These are phyloP conservation scores for Microctonus brassicae DNA, from an alignment of 2,888 invertebrate species.

Conservation along the genomic window DNA sequence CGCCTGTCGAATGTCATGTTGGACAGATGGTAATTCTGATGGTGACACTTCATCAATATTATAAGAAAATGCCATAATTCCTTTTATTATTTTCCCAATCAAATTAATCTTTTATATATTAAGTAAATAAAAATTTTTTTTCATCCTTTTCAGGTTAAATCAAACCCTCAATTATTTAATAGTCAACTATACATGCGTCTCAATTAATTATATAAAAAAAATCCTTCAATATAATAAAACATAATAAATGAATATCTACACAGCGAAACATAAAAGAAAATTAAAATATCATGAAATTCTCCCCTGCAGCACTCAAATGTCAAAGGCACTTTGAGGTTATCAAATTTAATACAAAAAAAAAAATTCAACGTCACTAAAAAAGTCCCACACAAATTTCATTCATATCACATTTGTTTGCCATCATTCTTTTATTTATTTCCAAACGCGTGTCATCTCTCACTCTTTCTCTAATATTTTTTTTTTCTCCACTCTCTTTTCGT, in stretches of 20 bases:
- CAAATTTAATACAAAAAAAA: not conserved
- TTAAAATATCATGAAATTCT: not conserved
- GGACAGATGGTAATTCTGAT: slow-evolving; percentile 62
- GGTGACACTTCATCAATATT: slow-evolving; percentile 52
- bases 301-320: not conserved
- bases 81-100: not conserved
- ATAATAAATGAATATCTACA: not conserved
- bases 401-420: slow-evolving; percentile 45
- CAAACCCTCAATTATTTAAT: slow-evolving; percentile 23
- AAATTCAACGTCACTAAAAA: not conserved
- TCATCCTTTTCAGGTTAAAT: slow-evolving; percentile 1
- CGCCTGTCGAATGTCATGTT: slow-evolving; percentile 74
- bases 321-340: slow-evolving; percentile 17
- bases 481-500: slow-evolving; percentile 3
- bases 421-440: slow-evolving; percentile 15
- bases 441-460: not conserved
- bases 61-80: slow-evolving; percentile 56
- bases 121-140: not conserved
- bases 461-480: slow-evolving; percentile 13
- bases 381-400: slow-evolving; percentile 11
- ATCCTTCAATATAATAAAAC: not conserved
- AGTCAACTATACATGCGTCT: not conserved
- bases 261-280: not conserved
- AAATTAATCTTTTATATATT: no score
- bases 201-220: not conserved